Evolutionary conservation across 2,797 vertebrate species (phyloP).

Genomic region (Clarias laeviceps): DNA sequence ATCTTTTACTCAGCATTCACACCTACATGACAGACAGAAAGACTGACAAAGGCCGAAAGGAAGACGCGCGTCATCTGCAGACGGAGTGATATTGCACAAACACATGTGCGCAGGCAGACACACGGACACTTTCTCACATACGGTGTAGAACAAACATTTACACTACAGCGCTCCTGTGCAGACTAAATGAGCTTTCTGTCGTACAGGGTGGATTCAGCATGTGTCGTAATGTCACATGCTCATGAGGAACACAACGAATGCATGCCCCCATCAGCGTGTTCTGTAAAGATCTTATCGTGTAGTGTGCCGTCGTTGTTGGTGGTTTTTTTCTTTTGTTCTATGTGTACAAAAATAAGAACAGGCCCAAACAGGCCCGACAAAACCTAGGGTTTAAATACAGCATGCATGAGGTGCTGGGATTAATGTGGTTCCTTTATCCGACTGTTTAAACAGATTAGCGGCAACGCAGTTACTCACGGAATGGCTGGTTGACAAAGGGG

Average conservation of each 20-base stretch:
- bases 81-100: not conserved
- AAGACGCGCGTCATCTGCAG: not conserved
- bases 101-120: constrained; percentile 15
- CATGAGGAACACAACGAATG: constrained; percentile 7
- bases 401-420: constrained; percentile 16
- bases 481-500: not conserved
- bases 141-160: constrained; percentile 39
- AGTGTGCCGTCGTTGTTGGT: too few relatives aligned
- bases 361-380: not conserved
- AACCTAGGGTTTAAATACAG: not conserved
- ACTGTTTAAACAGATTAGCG: constrained; percentile 13
- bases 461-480: constrained; percentile 8
- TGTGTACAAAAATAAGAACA: not conserved
- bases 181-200: constrained; percentile 27
- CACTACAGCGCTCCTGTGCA: constrained; percentile 29
- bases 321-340: not conserved
- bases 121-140: not conserved
- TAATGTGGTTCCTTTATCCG: constrained; percentile 9
- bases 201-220: not conserved
- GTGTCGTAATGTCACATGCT: constrained; percentile 50
- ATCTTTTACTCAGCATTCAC: constrained; percentile 9
- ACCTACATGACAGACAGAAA: constrained; percentile 1
- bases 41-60: not conserved
- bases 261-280: constrained; percentile 2
- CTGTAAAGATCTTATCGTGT: not conserved